These are phyloP conservation scores for Andricus quercusramuli DNA, from an alignment of 2,888 invertebrate species.

Conservation along the genomic window DNA sequence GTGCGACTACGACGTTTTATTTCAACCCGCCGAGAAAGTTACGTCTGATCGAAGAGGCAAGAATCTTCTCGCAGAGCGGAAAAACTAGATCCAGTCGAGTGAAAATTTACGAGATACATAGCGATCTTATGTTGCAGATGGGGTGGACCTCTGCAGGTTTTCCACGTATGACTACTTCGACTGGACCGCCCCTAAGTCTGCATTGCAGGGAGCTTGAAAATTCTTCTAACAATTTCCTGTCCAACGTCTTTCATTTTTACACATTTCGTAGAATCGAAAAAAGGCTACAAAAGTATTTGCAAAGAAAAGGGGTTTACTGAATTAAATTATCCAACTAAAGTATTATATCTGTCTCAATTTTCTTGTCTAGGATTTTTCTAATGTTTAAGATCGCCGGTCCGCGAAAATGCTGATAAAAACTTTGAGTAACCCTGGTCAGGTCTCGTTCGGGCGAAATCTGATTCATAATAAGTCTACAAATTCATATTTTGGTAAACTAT, in stretches of 20 bases:
- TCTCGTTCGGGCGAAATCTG: too few relatives aligned
- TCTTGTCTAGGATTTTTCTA: too few relatives aligned
- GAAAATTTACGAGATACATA: slow-evolving; percentile 38
- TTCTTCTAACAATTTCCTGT: background rate
- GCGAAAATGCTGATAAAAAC: too few relatives aligned
- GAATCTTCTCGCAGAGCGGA: slow-evolving; percentile 30
- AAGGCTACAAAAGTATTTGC: background rate
- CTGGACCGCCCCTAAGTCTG: slow-evolving; percentile 13
- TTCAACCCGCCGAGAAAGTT: slow-evolving; percentile 32
- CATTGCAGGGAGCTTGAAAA: slow-evolving; percentile 24
- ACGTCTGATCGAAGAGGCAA: slow-evolving; percentile 34
- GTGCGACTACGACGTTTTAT: slow-evolving; percentile 21
- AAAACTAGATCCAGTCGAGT: slow-evolving; percentile 36
- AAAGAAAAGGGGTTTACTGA: too few relatives aligned
- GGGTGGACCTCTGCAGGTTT: slow-evolving; percentile 25
- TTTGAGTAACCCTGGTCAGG: too few relatives aligned
- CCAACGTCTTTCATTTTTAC: background rate
- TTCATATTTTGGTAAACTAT: too few relatives aligned
- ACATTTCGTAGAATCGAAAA: background rate
- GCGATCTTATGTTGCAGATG: slow-evolving; percentile 26
- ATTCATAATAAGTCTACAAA: too few relatives aligned
- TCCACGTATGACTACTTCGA: slow-evolving; percentile 26
- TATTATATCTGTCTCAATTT: too few relatives aligned
- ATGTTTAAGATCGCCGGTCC: too few relatives aligned
- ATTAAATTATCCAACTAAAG: too few relatives aligned